Evolutionary conservation across 2,113 vertebrate genomes (phyloP).

Genomic region (Cathartes aura): DNA sequence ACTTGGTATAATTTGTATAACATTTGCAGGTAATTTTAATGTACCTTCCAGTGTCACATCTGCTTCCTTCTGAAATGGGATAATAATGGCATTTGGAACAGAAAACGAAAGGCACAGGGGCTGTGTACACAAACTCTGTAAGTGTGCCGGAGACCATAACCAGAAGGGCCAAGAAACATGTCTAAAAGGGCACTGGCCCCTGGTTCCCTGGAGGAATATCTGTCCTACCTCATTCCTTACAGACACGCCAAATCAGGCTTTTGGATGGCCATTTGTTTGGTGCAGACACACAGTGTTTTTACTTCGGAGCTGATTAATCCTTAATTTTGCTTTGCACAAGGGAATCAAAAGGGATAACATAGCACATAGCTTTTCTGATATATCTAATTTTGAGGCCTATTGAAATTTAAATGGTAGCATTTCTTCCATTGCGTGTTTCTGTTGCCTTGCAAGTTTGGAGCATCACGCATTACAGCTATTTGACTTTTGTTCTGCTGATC

Average conservation of each 20-base stretch:
- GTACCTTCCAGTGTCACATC: not conserved
- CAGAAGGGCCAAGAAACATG: not conserved
- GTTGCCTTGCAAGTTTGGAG: constrained; percentile 74
- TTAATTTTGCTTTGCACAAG: not conserved
- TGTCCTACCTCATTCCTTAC: not conserved
- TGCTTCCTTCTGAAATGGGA: not conserved
- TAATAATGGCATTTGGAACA: not conserved
- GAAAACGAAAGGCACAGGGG: not conserved
- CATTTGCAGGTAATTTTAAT: not conserved
- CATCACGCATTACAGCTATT: constrained; percentile 79
- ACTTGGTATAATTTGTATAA: not conserved
- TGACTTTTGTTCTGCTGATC: constrained; percentile 78
- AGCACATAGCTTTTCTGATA: not conserved
- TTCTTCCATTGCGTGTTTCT: not conserved
- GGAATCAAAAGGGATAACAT: not conserved
- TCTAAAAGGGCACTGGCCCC: not conserved
- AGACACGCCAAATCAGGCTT: too few species aligned
- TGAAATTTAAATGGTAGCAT: not conserved
- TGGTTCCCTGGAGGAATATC: not conserved
- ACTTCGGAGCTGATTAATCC: not conserved
- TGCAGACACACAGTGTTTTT: not conserved
- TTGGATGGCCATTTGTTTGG: not conserved
- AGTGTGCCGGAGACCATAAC: accelerated
- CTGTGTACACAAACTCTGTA: not conserved
- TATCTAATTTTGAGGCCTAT: not conserved